Evolutionary conservation across 2,797 vertebrate species (phyloP).

Genomic region (Peromyscus eremicus): DNA sequence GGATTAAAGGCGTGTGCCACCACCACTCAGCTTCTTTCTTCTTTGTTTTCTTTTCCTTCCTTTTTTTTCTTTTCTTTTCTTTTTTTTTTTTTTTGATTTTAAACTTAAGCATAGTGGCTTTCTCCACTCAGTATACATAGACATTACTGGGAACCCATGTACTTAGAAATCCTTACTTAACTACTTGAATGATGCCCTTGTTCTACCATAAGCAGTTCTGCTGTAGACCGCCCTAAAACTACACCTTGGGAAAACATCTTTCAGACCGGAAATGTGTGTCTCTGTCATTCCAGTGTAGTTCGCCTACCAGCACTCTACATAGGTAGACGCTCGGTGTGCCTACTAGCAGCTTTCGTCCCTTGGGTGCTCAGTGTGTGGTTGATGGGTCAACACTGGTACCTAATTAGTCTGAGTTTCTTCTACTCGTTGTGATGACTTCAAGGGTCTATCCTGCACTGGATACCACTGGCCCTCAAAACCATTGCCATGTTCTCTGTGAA

Average conservation of each 20-base stretch:
- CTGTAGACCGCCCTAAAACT: not conserved
- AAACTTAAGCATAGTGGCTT: not conserved
- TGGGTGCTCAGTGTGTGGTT: not conserved
- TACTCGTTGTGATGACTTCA: not conserved
- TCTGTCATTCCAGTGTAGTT: not conserved
- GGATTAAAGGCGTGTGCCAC: too few relatives aligned
- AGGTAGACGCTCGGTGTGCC: not conserved
- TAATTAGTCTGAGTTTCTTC: not conserved
- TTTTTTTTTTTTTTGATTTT: not conserved
- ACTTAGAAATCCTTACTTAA: constrained; percentile 20
- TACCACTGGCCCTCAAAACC: not conserved
- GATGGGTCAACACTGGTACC: not conserved
- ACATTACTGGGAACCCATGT: not conserved
- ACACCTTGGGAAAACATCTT: not conserved
- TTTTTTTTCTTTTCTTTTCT: too few relatives aligned
- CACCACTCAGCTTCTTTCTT: too few relatives aligned
- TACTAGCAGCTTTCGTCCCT: not conserved
- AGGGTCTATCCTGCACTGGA: not conserved
- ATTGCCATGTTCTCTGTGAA: not conserved
- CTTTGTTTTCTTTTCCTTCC: too few relatives aligned
- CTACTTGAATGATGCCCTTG: not conserved
- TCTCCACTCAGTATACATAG: not conserved
- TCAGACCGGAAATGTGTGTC: not conserved
- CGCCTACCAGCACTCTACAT: not conserved
- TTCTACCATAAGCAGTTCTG: not conserved